These are phyloP conservation scores for Aphrophora alni DNA, from an alignment of 2,888 invertebrate genomes.

Conservation along the genomic window DNA sequence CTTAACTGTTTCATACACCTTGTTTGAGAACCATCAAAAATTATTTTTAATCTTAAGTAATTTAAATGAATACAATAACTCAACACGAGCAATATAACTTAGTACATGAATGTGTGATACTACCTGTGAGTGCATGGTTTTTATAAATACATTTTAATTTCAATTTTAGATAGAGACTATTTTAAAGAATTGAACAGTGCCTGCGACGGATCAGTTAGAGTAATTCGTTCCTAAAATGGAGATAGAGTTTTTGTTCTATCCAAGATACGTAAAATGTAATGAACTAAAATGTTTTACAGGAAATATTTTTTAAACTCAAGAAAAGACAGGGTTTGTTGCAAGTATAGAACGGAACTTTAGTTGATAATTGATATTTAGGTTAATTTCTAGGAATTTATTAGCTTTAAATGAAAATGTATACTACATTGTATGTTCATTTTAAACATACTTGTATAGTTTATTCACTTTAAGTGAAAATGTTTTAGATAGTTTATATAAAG, in stretches of 20 bases:
- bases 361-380: not conserved
- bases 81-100: not conserved
- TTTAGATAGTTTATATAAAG: constrained; percentile 6
- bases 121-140: not conserved
- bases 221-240: not conserved
- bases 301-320: constrained; percentile 3
- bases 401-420: not conserved
- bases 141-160: not conserved
- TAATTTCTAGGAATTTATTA: constrained; percentile 3
- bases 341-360: not conserved
- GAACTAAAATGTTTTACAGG: not conserved
- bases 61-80: not conserved
- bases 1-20: not conserved
- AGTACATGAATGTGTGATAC: not conserved
- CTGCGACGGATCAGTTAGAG: not conserved
- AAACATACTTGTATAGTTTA: constrained; percentile 6
- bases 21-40: not conserved
- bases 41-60: not conserved
- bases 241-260: not conserved
- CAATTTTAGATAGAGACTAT: not conserved
- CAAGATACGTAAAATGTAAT: not conserved
- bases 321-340: constrained; percentile 6
- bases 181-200: not conserved
- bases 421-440: constrained; percentile 2
- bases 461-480: not conserved